Conservation (phyloP, 2,113 vertebrate genomes). For the Noturus placidus region DNA sequence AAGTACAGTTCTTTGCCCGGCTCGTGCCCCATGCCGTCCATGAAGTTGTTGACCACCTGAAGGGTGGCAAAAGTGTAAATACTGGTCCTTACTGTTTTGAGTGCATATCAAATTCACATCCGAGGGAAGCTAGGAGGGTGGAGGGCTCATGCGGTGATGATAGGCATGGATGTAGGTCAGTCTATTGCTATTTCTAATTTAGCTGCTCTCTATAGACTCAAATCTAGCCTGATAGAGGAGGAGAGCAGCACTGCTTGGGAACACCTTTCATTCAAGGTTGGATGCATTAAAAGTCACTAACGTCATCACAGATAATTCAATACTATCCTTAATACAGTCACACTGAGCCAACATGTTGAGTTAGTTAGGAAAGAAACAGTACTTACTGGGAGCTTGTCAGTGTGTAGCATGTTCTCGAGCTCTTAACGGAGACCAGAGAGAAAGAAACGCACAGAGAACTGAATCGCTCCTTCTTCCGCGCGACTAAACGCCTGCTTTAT, state of each 20-base stretch:
- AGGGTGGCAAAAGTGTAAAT: slow-evolving; percentile 38
- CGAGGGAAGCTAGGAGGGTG: slow-evolving; percentile 15
- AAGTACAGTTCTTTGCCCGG: slow-evolving; percentile 78
- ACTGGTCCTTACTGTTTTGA: slow-evolving; percentile 20
- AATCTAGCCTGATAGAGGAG: slow-evolving; percentile 35
- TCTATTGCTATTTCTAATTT: slow-evolving; percentile 57
- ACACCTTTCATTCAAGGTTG: slow-evolving; percentile 21
- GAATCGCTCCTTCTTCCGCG: neutral
- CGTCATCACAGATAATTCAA: neutral
- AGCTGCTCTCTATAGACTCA: slow-evolving; percentile 55
- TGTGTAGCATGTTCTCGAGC: slow-evolving; percentile 73
- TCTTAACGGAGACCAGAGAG: slow-evolving; percentile 58
- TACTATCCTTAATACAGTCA: neutral
- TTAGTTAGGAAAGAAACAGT: slow-evolving; percentile 1
- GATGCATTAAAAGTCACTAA: neutral
- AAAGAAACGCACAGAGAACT: neutral
- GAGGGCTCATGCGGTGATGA: slow-evolving; percentile 26
- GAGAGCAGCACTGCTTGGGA: neutral
- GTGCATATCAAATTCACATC: slow-evolving; percentile 53
- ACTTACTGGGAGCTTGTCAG: slow-evolving; percentile 76
- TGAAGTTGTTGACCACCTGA: slow-evolving; percentile 79
- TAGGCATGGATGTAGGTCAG: slow-evolving; percentile 56
- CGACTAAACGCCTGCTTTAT: slow-evolving; percentile 7
- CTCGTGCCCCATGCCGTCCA: slow-evolving; percentile 60
- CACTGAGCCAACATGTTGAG: slow-evolving; percentile 1